These are phyloP conservation scores for Pilophorus perplexus DNA, from an alignment of 2,888 invertebrate species.

Conservation along the genomic window DNA sequence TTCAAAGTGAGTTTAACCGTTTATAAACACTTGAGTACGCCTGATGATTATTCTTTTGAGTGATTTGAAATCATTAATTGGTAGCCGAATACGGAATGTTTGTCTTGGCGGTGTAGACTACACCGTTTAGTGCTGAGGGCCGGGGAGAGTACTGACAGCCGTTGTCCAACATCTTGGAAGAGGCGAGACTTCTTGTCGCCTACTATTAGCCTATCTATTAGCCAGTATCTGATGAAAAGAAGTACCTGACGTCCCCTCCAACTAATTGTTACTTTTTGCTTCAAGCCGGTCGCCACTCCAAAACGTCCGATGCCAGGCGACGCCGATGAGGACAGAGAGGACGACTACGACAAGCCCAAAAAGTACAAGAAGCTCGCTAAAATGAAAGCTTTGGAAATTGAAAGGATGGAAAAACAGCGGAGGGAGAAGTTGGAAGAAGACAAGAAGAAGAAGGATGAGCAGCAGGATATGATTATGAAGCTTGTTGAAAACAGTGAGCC, in stretches of 20 bases:
- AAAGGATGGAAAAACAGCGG: slow-evolving; percentile 45
- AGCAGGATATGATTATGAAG: slow-evolving; percentile 68
- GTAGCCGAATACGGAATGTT: background rate
- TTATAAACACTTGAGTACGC: background rate
- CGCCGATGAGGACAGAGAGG: slow-evolving; percentile 65
- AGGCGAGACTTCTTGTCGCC: too few relatives aligned
- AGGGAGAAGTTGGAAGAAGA: slow-evolving; percentile 44
- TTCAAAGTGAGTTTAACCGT: slow-evolving; percentile 58
- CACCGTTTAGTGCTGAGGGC: background rate
- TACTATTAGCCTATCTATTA: background rate
- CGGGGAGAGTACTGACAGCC: background rate
- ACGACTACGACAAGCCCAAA: slow-evolving; percentile 55
- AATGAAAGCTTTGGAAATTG: slow-evolving; percentile 48
- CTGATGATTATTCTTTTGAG: background rate
- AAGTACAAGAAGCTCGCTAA: slow-evolving; percentile 51
- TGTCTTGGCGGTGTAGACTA: too few relatives aligned
- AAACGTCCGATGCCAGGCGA: slow-evolving; percentile 67
- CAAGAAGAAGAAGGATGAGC: slow-evolving; percentile 46
- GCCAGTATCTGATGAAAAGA: background rate
- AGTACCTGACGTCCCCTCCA: background rate
- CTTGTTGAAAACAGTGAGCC: slow-evolving; percentile 76
- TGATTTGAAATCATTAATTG: background rate
- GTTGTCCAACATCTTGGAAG: too few relatives aligned
- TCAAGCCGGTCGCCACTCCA: slow-evolving; percentile 77
- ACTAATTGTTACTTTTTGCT: slow-evolving; percentile 16